phyloP scores from a whole-genome alignment of 2,113 vertebrate genomes.

The Phyllostomus hastatus region DNA sequence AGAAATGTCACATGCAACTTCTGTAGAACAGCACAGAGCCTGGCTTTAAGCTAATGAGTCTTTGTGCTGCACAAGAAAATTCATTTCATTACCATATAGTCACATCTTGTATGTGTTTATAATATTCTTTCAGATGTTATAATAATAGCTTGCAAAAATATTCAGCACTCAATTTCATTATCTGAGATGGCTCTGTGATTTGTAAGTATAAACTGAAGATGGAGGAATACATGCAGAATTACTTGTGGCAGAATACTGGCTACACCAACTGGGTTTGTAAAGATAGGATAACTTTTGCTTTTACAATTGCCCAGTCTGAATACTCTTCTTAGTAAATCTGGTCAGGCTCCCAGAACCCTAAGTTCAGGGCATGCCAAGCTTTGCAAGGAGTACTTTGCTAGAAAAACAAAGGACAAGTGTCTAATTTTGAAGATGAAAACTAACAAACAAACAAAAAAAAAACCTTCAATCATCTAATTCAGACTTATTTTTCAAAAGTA shows the following conservation, averaged over 20 bases:
- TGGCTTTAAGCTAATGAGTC: constrained; percentile 49
- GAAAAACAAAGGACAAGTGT: neutral
- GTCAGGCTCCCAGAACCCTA: neutral
- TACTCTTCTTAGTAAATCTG: neutral
- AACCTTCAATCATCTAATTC: neutral
- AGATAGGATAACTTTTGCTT: neutral
- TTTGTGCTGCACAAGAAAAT: constrained; percentile 20
- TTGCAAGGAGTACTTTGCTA: neutral
- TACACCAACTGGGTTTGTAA: neutral
- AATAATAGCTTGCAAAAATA: constrained; percentile 70
- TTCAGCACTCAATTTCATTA: constrained; percentile 43
- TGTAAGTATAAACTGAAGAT: constrained; percentile 46
- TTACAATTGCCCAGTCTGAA: neutral
- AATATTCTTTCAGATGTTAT: constrained; percentile 41
- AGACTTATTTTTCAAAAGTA: neutral
- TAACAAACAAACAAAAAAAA: neutral
- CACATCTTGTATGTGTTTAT: constrained; percentile 50
- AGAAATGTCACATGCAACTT: constrained; percentile 53
- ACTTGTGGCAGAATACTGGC: neutral
- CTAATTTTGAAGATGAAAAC: constrained; percentile 13
- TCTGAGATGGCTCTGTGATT: constrained; percentile 36
- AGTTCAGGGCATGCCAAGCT: neutral
- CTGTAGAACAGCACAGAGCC: neutral
- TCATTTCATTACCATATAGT: constrained; percentile 58
- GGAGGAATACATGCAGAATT: constrained; percentile 17